Percentiles rank a stretch among this genome's conserved stretches.
These are phyloP conservation scores for Agrochola lychnidis DNA, from an alignment of 2,888 invertebrate genomes.

Conservation along the genomic window DNA sequence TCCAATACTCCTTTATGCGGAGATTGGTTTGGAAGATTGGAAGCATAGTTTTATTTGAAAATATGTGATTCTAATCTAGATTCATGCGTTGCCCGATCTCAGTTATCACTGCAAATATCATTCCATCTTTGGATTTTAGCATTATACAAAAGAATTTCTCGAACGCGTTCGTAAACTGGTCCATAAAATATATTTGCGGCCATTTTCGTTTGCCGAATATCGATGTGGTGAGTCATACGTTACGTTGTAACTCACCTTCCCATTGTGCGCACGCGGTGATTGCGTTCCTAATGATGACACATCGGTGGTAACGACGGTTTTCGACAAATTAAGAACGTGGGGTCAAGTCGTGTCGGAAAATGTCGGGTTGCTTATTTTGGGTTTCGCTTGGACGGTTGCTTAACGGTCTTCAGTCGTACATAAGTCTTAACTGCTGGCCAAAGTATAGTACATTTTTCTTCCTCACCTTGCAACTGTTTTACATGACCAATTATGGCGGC, in stretches of 20 bases:
- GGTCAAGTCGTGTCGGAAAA: slow-evolving; percentile 47
- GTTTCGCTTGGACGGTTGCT: slow-evolving; percentile 20
- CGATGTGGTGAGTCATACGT: slow-evolving; percentile 72
- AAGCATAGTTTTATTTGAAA: slow-evolving; percentile 21
- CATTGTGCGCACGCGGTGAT: slow-evolving; percentile 67
- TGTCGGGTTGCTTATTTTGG: slow-evolving; percentile 21
- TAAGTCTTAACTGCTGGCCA: neutral
- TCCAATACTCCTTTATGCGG: slow-evolving; percentile 19
- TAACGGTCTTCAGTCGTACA: slow-evolving; percentile 5
- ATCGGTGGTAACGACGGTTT: slow-evolving; percentile 59
- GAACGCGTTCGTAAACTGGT: slow-evolving; percentile 64
- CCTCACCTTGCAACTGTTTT: slow-evolving; percentile 24
- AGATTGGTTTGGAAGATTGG: slow-evolving; percentile 22
- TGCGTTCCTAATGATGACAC: slow-evolving; percentile 69
- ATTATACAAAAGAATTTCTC: slow-evolving; percentile 59
- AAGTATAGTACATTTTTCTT: slow-evolving; percentile 7
- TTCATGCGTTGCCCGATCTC: slow-evolving; percentile 6
- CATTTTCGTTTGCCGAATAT: slow-evolving; percentile 70
- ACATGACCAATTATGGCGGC: slow-evolving; percentile 14
- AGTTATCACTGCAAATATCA: slow-evolving; percentile 33
- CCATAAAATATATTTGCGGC: slow-evolving; percentile 64
- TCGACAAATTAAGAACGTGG: slow-evolving; percentile 51
- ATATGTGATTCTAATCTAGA: slow-evolving; percentile 17
- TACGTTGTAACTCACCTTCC: slow-evolving; percentile 68
- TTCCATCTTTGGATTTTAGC: slow-evolving; percentile 44